Evolutionary conservation across 2,797 vertebrate genomes (phyloP).

Genomic region (Cercopithecus neglectus): DNA sequence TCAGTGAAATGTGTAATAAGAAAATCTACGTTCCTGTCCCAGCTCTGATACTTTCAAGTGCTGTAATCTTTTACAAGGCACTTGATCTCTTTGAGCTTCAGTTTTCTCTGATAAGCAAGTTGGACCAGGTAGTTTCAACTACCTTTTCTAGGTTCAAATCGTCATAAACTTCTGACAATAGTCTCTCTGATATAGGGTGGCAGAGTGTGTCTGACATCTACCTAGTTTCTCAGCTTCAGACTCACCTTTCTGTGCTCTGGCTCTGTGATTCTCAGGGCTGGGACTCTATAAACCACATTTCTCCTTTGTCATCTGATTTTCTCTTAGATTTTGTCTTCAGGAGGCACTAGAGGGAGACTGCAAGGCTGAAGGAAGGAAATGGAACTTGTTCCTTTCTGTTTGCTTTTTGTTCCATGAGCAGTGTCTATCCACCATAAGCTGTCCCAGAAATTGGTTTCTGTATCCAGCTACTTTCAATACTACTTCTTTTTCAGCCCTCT

Average conservation of each 20-base stretch:
- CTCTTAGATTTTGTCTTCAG: not conserved
- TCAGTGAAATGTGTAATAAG: not conserved
- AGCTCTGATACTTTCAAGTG: not conserved
- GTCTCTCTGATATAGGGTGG: not conserved
- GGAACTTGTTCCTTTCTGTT: not conserved
- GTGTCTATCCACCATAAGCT: not conserved
- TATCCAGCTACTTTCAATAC: not conserved
- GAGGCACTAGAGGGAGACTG: not conserved
- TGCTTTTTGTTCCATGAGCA: not conserved
- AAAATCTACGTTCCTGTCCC: conserved; percentile 11
- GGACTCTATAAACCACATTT: not conserved
- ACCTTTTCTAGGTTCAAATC: not conserved
- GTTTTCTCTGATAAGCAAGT: conserved; percentile 6
- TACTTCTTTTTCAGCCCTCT: not conserved
- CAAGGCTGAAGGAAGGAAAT: not conserved
- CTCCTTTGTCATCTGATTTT: not conserved
- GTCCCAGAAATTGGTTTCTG: not conserved
- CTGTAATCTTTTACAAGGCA: not conserved
- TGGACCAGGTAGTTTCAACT: not conserved
- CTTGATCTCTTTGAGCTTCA: not conserved
- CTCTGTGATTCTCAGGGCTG: not conserved
- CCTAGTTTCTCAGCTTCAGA: not conserved
- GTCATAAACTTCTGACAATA: not conserved
- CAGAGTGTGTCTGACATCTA: not conserved
- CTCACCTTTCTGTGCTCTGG: not conserved